Base-by-base conservation (phyloP, 1,140 invertebrate genomes). In the Cotesia glomerata region DNA sequence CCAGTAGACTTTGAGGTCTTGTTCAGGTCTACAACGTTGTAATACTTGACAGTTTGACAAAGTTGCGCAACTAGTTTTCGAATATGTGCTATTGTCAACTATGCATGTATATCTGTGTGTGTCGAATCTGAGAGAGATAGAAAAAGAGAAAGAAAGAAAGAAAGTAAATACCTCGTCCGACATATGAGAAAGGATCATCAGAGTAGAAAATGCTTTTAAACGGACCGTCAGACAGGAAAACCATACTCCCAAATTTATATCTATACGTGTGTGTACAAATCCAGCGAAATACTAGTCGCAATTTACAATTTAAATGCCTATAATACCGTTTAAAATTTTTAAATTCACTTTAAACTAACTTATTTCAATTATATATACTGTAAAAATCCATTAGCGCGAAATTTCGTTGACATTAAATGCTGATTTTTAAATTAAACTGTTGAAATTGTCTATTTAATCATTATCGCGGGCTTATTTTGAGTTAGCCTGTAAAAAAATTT, bases 21-120 rank as follows among this genome's bases (percentile, higher is more conserved):
- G 8, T 63, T 14, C 34, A 11, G 14, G 61, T 26, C 26, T 26
- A 26, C 26, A 26, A 63, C 61, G 36, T 59, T 59, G 58, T 59
- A 59, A 59, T 59, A 18, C 58, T 26, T 8, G 26, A 59, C 58
- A 34, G 58, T 59, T 59, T 59, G 18, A 59, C 58, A 59, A 59
- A 59, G 16, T 59, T 13, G 16, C 58, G 18, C 18, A 34, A 59
- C 58, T 34, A 18, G 58, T 59, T 59, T 59, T 59, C 58, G 16
- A 59, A 34, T 32, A 59, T 32, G 26, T 26, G 26, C 26, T 59
- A 59, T 32, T 32, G 39, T 45, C 39, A 45, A 45, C 8, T 9
- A 11, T 45, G 39, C 3, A 0, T 45, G 39, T 45, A 2, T 45
- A 9, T 7, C 2, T 11, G 11, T 45, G 39, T 45, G 36, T 39